Conservation (phyloP, 1,140 invertebrate genomes). For the Cotesia chilonis region DNA sequence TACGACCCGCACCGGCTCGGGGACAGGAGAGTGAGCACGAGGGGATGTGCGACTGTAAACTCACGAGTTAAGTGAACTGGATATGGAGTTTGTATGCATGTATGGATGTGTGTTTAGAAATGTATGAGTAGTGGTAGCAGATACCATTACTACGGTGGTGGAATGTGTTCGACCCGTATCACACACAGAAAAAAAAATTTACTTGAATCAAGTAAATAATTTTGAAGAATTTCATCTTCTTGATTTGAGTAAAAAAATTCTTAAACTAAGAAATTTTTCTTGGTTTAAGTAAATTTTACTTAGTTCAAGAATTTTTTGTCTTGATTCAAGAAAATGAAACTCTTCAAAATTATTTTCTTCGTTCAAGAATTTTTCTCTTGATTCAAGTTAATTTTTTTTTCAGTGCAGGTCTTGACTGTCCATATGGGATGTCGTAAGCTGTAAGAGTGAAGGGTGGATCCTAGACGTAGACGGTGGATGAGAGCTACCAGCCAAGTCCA, state of each 20-base stretch:
- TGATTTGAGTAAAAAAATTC: too few relatives aligned
- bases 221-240: too few relatives aligned
- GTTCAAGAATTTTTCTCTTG: too few relatives aligned
- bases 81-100: not conserved
- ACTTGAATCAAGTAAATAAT: too few relatives aligned
- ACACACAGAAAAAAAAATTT: not conserved
- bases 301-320: too few relatives aligned
- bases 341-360: too few relatives aligned
- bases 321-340: too few relatives aligned
- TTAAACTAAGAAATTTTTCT: too few relatives aligned
- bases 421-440: constrained; percentile 23
- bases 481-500: constrained; percentile 22
- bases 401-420: not conserved
- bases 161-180: constrained; percentile 23
- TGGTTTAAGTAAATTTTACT: too few relatives aligned
- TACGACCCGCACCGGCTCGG: not conserved
- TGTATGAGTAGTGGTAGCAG: too few relatives aligned
- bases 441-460: constrained; percentile 4
- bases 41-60: constrained; percentile 7
- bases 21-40: constrained; percentile 2
- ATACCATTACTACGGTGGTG: too few relatives aligned
- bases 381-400: too few relatives aligned
- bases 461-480: constrained; percentile 15
- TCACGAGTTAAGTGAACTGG: not conserved
- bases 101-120: not conserved